Conservation (phyloP, 2,888 invertebrate genomes). For the Agrochola circellaris region DNA sequence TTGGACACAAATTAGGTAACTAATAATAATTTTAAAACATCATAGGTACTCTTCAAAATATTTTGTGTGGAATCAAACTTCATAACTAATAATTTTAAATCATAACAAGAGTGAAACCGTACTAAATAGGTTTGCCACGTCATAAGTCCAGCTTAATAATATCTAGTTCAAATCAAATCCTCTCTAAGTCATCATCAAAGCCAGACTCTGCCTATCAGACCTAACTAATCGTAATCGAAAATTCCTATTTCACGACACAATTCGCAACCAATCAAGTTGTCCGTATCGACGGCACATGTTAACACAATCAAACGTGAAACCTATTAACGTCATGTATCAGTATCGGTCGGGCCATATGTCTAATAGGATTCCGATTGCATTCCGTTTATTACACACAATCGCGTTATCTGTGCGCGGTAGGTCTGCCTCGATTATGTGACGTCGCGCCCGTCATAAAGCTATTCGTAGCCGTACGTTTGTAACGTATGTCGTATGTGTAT, state of each 20-base stretch:
- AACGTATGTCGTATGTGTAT: conserved; percentile 36
- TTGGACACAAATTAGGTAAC: no score
- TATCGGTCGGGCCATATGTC: conserved; percentile 81
- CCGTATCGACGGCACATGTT: conserved; percentile 67
- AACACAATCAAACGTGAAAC: conserved; percentile 81
- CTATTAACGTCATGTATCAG: conserved; percentile 82
- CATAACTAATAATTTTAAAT: background rate
- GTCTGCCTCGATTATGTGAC: conserved; percentile 64
- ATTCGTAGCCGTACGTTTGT: conserved; percentile 49
- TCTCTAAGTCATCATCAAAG: background rate
- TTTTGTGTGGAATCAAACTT: background rate
- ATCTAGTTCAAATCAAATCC: background rate
- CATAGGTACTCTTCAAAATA: background rate
- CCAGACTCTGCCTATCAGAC: conserved; percentile 1
- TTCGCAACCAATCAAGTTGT: conserved; percentile 70
- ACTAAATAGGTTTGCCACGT: background rate
- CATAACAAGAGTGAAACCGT: background rate
- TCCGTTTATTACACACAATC: conserved; percentile 87
- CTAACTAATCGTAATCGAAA: conserved; percentile 46
- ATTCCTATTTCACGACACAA: conserved; percentile 52
- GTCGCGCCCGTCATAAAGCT: conserved; percentile 75
- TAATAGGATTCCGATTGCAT: conserved; percentile 87
- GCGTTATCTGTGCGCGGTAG: conserved; percentile 76
- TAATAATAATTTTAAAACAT: background rate
- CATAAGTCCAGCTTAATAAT: background rate